Conservation (phyloP, 2,888 invertebrate species). For the Dryobota labecula region DNA sequence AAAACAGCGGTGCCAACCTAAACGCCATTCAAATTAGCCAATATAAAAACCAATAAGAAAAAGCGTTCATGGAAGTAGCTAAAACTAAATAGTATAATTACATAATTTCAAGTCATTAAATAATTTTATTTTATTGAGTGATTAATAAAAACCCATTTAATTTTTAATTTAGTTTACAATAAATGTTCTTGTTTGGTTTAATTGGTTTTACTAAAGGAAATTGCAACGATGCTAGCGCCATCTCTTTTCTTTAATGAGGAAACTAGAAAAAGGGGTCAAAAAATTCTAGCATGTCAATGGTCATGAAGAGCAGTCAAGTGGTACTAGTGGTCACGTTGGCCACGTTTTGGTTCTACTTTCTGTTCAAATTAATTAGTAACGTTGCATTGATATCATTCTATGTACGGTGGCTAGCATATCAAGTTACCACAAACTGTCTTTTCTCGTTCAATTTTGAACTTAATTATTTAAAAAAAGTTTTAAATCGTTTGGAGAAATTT, state of each 20-base stretch:
- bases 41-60: conserved; percentile 60
- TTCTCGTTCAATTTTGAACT: no score
- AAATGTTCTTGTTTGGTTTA: neutral
- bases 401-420: no score
- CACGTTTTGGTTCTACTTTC: neutral
- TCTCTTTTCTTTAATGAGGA: conserved; percentile 14
- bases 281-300: conserved; percentile 15
- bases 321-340: no score
- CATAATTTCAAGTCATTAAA: conserved; percentile 1
- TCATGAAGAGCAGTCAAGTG: conserved; percentile 7
- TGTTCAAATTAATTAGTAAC: neutral
- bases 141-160: neutral
- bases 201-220: neutral
- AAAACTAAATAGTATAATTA: conserved; percentile 2
- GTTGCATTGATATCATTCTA: neutral
- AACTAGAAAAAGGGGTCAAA: conserved; percentile 10
- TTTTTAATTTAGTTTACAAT: neutral
- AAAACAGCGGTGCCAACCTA: conserved; percentile 65
- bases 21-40: conserved; percentile 66
- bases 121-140: neutral
- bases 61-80: conserved; percentile 72
- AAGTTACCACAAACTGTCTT: no score
- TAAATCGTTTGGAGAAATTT: no score
- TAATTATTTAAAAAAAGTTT: no score
- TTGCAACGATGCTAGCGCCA: conserved; percentile 24